Evolutionary conservation across 2,888 invertebrate genomes (phyloP), one percentile per base, ranked within the genome.

Genomic region (Aporophyla nigra): DNA sequence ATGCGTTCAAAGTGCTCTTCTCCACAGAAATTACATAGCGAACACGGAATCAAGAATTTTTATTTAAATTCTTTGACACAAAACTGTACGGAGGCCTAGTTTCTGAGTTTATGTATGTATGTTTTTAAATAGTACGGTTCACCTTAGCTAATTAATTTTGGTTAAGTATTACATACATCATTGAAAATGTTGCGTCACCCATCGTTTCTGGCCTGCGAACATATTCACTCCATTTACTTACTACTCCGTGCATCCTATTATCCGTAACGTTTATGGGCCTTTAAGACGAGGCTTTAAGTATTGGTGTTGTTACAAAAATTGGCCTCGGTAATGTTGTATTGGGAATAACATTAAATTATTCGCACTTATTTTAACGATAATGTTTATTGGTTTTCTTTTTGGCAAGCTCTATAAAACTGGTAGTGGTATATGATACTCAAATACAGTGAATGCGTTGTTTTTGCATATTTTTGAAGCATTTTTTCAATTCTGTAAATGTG

Each of bases 271-370:
- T 86, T 86, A 85, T 86, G 63, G 74, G 71, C 78, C 78, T 71
- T 80, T 86, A 86, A 81, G 85, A 78, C 78, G 76, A 59, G 71
- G 71, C 78, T 58, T 81, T 86, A 86, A 86, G 80, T 86, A 81
- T 73, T 73, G 43, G 77, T 75, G 80, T 83, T 83, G 76, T 78
- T 67, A 86, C 76, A 86, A 86, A 86, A 86, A 86, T 85, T 85
- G 83, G 81, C 71, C 68, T 65, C 73, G 58, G 71, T 68, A 68
- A 83, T 74, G 78, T 75, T 51, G 51, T 83, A 83, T 83, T 70
- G 75, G 80, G 73, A 76, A 76, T 82, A 83, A 73, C 53, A 71
- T 80, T 69, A 83, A 83, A 83, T 78, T 83, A 80, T 80, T 83
- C 61, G 72, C 76, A 54, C 70, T 83, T 80, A 83, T 80, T 75